Conservation (phyloP, 2,797 vertebrate species). For the Novumbra hubbsi region DNA sequence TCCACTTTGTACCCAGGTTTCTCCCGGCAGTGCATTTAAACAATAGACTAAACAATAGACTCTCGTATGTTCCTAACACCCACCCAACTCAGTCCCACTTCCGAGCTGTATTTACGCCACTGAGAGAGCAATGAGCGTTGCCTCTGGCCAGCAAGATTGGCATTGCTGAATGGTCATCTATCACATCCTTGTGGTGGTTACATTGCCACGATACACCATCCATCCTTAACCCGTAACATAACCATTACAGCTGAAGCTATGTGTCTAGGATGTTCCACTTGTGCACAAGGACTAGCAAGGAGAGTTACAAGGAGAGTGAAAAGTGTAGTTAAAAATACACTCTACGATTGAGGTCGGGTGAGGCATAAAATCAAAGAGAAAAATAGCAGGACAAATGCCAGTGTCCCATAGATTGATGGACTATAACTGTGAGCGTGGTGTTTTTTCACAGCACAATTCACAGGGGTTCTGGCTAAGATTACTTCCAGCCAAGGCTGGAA, state of each 20-base stretch:
- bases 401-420: conserved; percentile 63
- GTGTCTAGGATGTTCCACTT: not conserved
- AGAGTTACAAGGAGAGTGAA: conserved; percentile 20
- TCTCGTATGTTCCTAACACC: conserved; percentile 48
- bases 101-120: not conserved
- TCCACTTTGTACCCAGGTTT: conserved; percentile 37
- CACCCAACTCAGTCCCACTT: conserved; percentile 28
- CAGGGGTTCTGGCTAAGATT: conserved; percentile 60
- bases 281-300: not conserved
- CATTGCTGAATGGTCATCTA: conserved; percentile 59
- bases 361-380: conserved; percentile 45
- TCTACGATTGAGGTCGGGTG: conserved; percentile 40
- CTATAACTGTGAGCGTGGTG: conserved; percentile 48
- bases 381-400: conserved; percentile 20
- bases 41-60: conserved; percentile 55
- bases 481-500: conserved; percentile 55
- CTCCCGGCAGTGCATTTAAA: conserved; percentile 47
- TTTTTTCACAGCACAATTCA: conserved; percentile 57
- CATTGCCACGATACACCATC: conserved; percentile 15
- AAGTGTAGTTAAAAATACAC: conserved; percentile 48
- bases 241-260: conserved; percentile 4
- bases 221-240: conserved; percentile 39
- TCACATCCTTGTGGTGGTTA: conserved; percentile 47
- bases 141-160: conserved; percentile 54
- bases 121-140: conserved; percentile 8